Conservation (phyloP, 2,888 invertebrate species). For the Pteria penguin region DNA sequence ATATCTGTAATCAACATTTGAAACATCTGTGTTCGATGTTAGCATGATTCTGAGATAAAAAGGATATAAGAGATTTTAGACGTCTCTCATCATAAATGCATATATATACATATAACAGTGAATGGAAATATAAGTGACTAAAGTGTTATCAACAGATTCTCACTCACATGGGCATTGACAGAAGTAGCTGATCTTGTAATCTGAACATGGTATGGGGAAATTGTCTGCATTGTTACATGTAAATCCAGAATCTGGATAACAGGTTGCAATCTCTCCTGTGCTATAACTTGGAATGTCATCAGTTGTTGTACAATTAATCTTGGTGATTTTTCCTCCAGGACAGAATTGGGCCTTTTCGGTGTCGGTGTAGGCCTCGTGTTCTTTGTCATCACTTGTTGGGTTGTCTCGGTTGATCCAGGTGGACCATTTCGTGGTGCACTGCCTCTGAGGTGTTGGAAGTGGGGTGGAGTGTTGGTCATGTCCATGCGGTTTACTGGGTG, state of each 20-base stretch:
- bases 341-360: constrained; percentile 59
- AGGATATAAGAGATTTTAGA: no score
- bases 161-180: constrained; percentile 70
- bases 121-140: no score
- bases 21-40: no score
- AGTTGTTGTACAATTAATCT: constrained; percentile 70
- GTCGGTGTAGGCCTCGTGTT: constrained; percentile 56
- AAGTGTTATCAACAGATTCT: no score
- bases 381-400: constrained; percentile 61
- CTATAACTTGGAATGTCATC: constrained; percentile 54
- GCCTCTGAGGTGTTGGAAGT: no score
- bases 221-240: constrained; percentile 82
- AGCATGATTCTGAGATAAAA: no score
- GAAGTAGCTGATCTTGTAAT: constrained; percentile 75
- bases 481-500: no score
- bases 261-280: constrained; percentile 63
- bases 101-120: no score
- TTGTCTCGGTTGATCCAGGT: constrained; percentile 66
- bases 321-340: constrained; percentile 64
- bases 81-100: no score
- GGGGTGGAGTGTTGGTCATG: no score
- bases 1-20: no score
- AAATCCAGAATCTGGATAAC: constrained; percentile 86
- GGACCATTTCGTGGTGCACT: constrained; percentile 56
- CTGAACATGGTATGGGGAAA: constrained; percentile 62